Base-by-base conservation (phyloP, 2,888 invertebrate genomes). In the Octodonta nipae region DNA sequence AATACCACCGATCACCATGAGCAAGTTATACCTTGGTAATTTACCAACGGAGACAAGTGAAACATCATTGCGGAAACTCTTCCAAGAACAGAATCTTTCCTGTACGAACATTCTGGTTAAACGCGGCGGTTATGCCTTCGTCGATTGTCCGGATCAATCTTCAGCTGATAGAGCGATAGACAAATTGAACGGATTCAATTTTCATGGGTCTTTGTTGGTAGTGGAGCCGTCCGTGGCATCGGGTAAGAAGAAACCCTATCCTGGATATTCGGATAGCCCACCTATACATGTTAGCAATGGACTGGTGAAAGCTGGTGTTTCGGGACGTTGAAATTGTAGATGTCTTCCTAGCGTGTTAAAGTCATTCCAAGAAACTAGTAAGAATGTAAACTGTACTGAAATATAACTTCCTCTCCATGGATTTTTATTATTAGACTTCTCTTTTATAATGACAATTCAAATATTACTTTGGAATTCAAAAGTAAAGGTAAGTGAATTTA, bases 111-210 rank as follows among this genome's bases (percentile, higher is more conserved):
- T 86, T 50, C 72, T 84, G 45, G 77, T 86, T 45, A 86, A 85
- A 64, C 75, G 81, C 51, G 84, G 83, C 54, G 86, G 85, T 49
- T 86, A 83, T 63, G 86, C 86, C 29, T 87, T 87, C 63, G 81
- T 86, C 41, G 85, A 86, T 60, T 85, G 84, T 61, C 73, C 78
- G 31, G 85, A 86, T 63, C 83, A 85, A 60, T 77, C 77, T 25
- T 76, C 80, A 33, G 83, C 84, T 29, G 84, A 86, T 65, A 75
- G 78, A 48, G 84, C 84, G 36, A 85, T 86, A 55, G 83, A 84
- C 63, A 80, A 78, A 60, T 70, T 85, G 41, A 81, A 84, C 61
- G 84, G 85, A 20, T 40, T 38, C 32, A 42, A 38, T 15, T 42
- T 40, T 26, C 25, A 26, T 4, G 36, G 36, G 28, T 42, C 36